Percentiles rank a stretch among this genome's conserved stretches.
These are phyloP conservation scores for Philonicus albiceps DNA, from an alignment of 2,888 invertebrate genomes.

Conservation along the genomic window DNA sequence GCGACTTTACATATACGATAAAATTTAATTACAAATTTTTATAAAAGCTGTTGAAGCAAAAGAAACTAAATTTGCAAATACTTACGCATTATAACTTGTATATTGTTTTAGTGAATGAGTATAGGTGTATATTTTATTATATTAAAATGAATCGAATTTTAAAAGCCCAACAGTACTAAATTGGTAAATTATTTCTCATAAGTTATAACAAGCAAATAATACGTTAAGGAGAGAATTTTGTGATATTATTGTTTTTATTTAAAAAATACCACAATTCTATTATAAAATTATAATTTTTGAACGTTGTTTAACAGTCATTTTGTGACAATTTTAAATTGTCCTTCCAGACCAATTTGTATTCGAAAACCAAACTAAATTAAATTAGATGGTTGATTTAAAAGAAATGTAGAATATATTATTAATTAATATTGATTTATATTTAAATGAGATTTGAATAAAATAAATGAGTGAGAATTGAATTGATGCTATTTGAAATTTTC, in stretches of 20 bases:
- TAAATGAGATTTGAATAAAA: background rate
- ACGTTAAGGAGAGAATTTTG: conserved; percentile 14
- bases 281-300: background rate
- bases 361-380: background rate
- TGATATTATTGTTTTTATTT: background rate
- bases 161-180: conserved; percentile 9
- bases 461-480: background rate
- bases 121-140: background rate
- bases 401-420: background rate
- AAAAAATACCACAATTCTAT: background rate
- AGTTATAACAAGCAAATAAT: background rate
- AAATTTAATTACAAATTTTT: background rate
- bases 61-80: conserved; percentile 16
- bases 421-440: background rate
- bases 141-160: background rate
- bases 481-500: background rate
- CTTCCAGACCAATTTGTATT: background rate
- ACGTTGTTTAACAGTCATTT: background rate
- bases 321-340: background rate
- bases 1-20: background rate
- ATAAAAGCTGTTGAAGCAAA: background rate
- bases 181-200: background rate
- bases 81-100: background rate
- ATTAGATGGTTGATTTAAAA: background rate
- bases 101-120: background rate